Evolutionary conservation across 2,113 vertebrate species (phyloP).

Genomic region (Thryonomys swinderianus): DNA sequence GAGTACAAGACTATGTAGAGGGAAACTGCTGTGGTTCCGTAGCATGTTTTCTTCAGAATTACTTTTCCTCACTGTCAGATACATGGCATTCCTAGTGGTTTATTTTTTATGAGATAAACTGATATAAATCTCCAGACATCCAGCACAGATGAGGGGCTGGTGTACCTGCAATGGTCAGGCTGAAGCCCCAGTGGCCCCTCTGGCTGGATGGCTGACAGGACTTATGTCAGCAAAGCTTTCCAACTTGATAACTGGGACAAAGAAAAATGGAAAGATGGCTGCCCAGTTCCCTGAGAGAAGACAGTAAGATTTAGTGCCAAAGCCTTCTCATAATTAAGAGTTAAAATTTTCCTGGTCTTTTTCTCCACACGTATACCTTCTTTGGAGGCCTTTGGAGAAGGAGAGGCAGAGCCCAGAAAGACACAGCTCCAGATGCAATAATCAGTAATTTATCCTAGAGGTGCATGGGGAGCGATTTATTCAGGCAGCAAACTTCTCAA

Average conservation of each 20-base stretch:
- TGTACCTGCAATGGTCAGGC: background rate
- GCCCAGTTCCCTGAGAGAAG: background rate
- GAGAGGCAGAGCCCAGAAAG: background rate
- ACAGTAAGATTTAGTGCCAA: background rate
- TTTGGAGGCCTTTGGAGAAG: background rate
- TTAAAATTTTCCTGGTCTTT: background rate
- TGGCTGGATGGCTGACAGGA: background rate
- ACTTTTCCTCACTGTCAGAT: background rate
- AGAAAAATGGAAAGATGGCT: background rate
- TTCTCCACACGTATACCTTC: background rate
- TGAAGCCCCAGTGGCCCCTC: background rate
- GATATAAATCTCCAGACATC: background rate
- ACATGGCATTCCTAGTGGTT: background rate
- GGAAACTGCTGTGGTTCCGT: background rate
- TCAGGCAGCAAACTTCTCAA: background rate
- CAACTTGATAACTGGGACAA: background rate
- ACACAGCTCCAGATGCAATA: background rate
- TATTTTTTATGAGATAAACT: background rate
- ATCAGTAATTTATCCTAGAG: constrained; percentile 40
- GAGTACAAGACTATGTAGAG: background rate
- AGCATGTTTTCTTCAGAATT: background rate
- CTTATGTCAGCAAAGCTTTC: background rate
- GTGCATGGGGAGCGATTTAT: background rate
- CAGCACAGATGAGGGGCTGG: background rate
- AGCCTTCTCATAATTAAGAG: background rate